Evolutionary conservation across 1,140 invertebrate genomes (phyloP).

Genomic region (Psilanteris sp.): DNA sequence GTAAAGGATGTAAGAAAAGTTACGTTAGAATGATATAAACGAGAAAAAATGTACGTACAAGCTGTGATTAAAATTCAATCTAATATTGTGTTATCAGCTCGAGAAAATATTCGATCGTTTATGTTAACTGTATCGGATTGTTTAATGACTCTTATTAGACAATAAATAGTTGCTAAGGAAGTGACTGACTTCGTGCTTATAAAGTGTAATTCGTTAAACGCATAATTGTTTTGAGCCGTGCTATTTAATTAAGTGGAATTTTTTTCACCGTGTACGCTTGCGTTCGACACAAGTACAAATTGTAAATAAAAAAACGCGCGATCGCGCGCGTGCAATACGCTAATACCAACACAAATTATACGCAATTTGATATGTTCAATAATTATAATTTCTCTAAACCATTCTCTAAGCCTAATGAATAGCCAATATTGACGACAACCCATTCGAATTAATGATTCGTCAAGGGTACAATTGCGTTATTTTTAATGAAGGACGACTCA

Average conservation of each 20-base stretch:
- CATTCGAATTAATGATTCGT: too few relatives aligned
- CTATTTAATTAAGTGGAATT: too few relatives aligned
- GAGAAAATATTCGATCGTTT: conserved; percentile 1
- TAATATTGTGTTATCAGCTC: conserved; percentile 17
- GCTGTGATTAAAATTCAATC: conserved; percentile 31
- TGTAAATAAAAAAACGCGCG: too few relatives aligned
- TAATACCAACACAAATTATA: too few relatives aligned
- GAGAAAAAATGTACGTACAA: conserved; percentile 16
- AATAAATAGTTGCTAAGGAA: conserved; percentile 19
- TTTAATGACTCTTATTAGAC: conserved; percentile 2
- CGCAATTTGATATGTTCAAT: too few relatives aligned
- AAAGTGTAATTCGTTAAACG: conserved; percentile 1
- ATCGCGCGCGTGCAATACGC: too few relatives aligned
- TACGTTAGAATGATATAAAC: conserved; percentile 9
- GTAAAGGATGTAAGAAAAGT: conserved; percentile 19
- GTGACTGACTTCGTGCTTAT: background rate
- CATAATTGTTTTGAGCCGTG: too few relatives aligned
- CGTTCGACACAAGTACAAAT: too few relatives aligned
- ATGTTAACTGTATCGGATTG: conserved; percentile 15
- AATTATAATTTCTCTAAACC: too few relatives aligned
- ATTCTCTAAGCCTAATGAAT: too few relatives aligned
- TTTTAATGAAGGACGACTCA: conserved; percentile 13
- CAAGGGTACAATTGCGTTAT: conserved; percentile 3
- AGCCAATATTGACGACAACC: too few relatives aligned
- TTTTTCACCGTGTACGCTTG: too few relatives aligned